phyloP scores from a whole-genome alignment of 2,113 vertebrate species.

The Petrocephalus zakoni region DNA sequence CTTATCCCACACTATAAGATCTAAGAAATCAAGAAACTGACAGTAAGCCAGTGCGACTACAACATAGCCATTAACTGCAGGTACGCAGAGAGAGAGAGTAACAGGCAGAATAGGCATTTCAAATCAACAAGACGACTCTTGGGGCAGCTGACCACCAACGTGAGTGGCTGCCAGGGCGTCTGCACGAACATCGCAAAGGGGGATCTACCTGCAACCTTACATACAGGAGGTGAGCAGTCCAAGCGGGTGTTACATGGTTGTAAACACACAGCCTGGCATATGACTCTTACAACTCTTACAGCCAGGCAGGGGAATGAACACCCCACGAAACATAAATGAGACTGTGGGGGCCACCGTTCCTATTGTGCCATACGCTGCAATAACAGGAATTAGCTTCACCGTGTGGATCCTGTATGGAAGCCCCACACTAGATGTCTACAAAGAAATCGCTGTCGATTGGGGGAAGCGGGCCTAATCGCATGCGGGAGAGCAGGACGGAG shows the following conservation, averaged over 20 bases:
- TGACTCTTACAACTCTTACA: background rate
- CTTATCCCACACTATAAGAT: background rate
- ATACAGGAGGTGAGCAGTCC: background rate
- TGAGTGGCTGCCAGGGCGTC: background rate
- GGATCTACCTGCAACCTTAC: conserved; percentile 55
- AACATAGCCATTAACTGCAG: background rate
- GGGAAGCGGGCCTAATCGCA: background rate
- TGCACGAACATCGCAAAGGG: background rate
- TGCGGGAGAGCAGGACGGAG: background rate
- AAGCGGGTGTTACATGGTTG: background rate
- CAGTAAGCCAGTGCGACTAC: background rate
- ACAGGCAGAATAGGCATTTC: background rate
- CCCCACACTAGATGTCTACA: background rate
- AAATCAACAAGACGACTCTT: background rate
- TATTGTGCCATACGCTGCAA: background rate
- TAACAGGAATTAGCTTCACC: background rate
- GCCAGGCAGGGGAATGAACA: background rate
- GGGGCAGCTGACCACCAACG: background rate
- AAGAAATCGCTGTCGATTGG: background rate
- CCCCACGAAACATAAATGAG: background rate
- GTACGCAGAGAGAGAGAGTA: background rate
- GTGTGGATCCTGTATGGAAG: background rate
- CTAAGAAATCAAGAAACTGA: background rate
- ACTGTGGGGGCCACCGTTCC: background rate
- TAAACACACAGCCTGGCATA: background rate